phyloP scores from a whole-genome alignment of 2,888 invertebrate species.

The Byasa hedistus region DNA sequence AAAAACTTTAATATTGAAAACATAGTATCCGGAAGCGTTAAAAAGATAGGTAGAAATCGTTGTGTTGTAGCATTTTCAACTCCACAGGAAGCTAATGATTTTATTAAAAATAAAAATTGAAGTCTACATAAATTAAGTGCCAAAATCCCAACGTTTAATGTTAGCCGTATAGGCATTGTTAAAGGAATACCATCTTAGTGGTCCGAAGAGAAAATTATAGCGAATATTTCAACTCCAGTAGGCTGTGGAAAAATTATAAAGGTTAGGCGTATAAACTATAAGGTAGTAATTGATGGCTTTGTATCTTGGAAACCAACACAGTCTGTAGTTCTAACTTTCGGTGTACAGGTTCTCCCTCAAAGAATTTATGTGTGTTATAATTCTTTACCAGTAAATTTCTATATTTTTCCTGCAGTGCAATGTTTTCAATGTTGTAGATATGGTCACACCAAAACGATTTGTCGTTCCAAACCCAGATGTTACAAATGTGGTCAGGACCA shows the following conservation, averaged over 20 bases:
- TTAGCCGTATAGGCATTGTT: too few species aligned
- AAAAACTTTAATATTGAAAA: not conserved
- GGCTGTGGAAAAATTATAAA: too few species aligned
- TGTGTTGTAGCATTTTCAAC: conserved; percentile 3
- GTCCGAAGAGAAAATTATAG: too few species aligned
- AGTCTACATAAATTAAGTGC: not conserved
- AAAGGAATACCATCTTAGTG: too few species aligned
- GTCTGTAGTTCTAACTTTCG: conserved; percentile 3
- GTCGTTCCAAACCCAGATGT: too few species aligned
- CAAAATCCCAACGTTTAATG: too few species aligned
- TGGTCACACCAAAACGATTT: too few species aligned
- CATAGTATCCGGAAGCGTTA: too few species aligned
- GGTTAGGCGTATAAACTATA: too few species aligned
- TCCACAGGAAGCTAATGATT: conserved; percentile 1
- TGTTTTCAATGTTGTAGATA: conserved; percentile 2
- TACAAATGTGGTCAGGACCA: not conserved
- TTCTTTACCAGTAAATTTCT: conserved; percentile 8
- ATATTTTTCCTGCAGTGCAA: conserved; percentile 5
- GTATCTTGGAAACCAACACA: too few species aligned
- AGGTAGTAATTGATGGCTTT: too few species aligned
- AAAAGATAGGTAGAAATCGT: not conserved
- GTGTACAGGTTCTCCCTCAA: conserved; percentile 2
- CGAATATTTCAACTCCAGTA: too few species aligned
- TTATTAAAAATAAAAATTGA: conserved; percentile 1
- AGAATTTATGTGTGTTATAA: conserved; percentile 8